Evolutionary conservation across 2,113 vertebrate species (phyloP).

Genomic region (Scomber colias): DNA sequence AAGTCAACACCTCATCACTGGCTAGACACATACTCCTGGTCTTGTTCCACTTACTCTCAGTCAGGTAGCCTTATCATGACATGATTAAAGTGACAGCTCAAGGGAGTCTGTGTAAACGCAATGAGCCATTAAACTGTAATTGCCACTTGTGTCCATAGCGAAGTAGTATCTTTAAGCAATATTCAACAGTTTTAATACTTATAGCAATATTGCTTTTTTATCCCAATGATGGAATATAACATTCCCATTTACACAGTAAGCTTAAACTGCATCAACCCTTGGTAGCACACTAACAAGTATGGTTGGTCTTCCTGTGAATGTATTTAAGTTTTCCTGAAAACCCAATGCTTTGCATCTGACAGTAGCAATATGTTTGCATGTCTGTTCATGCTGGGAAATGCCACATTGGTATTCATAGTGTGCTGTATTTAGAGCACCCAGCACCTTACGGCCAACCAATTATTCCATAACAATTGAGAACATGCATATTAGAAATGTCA

Average conservation of each 20-base stretch:
- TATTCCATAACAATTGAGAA: slow-evolving; percentile 77
- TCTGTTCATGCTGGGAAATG: slow-evolving; percentile 35
- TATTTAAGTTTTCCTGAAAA: slow-evolving; percentile 28
- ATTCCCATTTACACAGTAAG: background rate
- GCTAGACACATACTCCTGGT: background rate
- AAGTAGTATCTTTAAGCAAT: too few species aligned
- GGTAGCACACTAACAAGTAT: background rate
- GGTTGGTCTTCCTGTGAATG: background rate
- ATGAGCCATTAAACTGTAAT: too few species aligned
- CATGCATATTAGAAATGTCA: slow-evolving; percentile 79
- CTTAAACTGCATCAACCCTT: background rate
- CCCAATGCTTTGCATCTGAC: slow-evolving; percentile 23
- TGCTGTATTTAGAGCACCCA: slow-evolving; percentile 43
- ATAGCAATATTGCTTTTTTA: background rate
- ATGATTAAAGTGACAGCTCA: background rate
- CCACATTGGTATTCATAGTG: slow-evolving; percentile 73
- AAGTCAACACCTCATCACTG: background rate
- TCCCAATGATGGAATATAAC: background rate
- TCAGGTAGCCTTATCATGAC: background rate
- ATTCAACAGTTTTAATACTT: too few species aligned
- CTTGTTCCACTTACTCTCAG: slow-evolving; percentile 1
- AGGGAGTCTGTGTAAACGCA: too few species aligned
- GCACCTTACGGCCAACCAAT: slow-evolving; percentile 77
- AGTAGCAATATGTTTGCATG: slow-evolving; percentile 50
- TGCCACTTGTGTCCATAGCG: too few species aligned